Evolutionary conservation across 2,797 vertebrate genomes (phyloP).

Genomic region (Eleutherodactylus coqui): DNA sequence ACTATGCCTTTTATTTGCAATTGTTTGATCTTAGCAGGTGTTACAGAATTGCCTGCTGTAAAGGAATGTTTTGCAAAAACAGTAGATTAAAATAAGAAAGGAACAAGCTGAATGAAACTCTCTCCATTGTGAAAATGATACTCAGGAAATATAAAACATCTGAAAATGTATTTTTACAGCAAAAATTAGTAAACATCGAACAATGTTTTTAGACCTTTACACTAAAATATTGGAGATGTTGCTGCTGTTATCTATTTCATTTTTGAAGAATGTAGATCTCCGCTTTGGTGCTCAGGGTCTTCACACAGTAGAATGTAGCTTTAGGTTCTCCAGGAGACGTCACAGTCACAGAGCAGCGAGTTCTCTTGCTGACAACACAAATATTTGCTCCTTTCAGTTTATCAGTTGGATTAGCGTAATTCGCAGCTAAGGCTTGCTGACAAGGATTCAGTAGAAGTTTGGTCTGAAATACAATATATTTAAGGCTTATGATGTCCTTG

Average conservation of each 20-base stretch:
- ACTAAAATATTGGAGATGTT: not conserved
- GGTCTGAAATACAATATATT: not conserved
- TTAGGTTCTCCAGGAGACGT: not conserved
- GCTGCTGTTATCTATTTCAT: not conserved
- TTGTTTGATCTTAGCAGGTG: conserved; percentile 12
- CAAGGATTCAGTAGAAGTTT: not conserved
- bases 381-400: not conserved
- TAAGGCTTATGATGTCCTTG: not conserved
- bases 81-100: not conserved
- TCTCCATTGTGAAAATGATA: not conserved
- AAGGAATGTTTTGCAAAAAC: not conserved
- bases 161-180: not conserved
- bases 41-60: conserved; percentile 5
- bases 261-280: not conserved
- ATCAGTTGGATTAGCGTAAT: not conserved
- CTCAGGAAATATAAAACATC: not conserved
- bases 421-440: not conserved
- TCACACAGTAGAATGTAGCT: not conserved
- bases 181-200: not conserved
- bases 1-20: not conserved
- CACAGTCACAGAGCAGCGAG: not conserved
- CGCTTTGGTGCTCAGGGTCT: not conserved
- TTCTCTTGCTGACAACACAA: not conserved
- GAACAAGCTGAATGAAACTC: too few relatives aligned
- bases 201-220: not conserved